Base-by-base conservation (phyloP, 2,797 vertebrate genomes). In the Dallia pectoralis region DNA sequence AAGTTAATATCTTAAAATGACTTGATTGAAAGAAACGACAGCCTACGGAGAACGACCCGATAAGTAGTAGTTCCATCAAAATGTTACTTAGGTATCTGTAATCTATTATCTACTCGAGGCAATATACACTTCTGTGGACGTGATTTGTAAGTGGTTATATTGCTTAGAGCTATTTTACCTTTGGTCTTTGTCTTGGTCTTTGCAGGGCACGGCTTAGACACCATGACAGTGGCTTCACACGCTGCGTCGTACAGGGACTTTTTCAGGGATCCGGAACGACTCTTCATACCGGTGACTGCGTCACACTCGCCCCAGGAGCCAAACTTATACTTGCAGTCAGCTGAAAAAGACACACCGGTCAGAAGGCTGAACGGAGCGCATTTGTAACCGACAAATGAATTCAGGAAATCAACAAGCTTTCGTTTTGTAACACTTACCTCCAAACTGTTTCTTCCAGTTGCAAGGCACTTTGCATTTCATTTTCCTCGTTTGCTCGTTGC, bases 381-480 rank as follows among this genome's bases (percentile, higher is more conserved):
- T 44, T 44, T 44, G 9, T 11, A 40, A 40, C 5, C 36, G 9
- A 40, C 36, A 2, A 44, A 44, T 9, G 2, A 44, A 44, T 44
- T n/a, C 22, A n/a, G 53, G 19, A 8, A 6, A 2, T 56, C 18
- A 56, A n/a, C 40, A 6, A 44, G 40, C 22, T 14, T 27, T 16
- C 27, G 14, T 4, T 49, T 32, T 1, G 59, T 12, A 27, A 19
- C 18, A 47, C 61, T 25, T 88, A 97, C 96, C 95, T 92, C 96
- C 96, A 76, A 97, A 96, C 33, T 94, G 88, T 82, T 96, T 97
- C 86, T 96, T 98, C 96, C 96, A 97, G 93, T 96, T 97, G 91
- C 95, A 97, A 2, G 95, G 95, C 61, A 98, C 93, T 88, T 93
- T 93, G 88, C 95, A 97, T 77, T 95, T 96, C 72, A 96, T 81